Conservation (phyloP, 2,113 vertebrate genomes). For the Urocitellus parryii region DNA sequence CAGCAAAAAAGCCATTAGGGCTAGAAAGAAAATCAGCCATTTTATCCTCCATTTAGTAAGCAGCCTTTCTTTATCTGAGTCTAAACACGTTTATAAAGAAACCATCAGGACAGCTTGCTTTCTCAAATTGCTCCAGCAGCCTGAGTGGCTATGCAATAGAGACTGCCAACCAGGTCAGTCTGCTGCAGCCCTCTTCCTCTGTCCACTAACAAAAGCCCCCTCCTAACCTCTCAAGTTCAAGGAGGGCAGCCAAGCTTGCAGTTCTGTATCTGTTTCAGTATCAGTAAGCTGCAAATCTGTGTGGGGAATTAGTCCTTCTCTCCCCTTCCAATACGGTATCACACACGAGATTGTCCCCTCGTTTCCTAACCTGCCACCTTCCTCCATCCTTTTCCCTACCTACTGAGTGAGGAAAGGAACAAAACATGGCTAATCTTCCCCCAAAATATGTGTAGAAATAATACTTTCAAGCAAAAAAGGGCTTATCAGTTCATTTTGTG, state of each 20-base stretch:
- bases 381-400: not conserved
- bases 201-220: not conserved
- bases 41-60: not conserved
- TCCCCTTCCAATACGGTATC: not conserved
- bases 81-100: slow-evolving; percentile 20
- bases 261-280: not conserved
- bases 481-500: not conserved
- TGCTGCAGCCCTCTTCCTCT: too few species aligned
- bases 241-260: not conserved
- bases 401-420: not conserved
- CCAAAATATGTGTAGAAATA: not conserved
- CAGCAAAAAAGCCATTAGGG: not conserved
- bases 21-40: slow-evolving; percentile 43
- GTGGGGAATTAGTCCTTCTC: not conserved
- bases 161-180: not conserved
- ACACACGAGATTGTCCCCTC: not conserved
- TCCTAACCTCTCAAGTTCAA: not conserved
- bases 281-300: not conserved
- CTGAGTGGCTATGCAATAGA: not conserved
- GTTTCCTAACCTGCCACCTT: not conserved
- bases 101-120: not conserved
- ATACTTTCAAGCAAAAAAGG: not conserved
- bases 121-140: not conserved
- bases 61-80: not conserved
- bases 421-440: not conserved